A percentile compares a stretch with the other conserved stretches of the same genome.
These are phyloP conservation scores for Teleopsis dalmanni DNA, from an alignment of 1,140 invertebrate genomes.

Conservation along the genomic window DNA sequence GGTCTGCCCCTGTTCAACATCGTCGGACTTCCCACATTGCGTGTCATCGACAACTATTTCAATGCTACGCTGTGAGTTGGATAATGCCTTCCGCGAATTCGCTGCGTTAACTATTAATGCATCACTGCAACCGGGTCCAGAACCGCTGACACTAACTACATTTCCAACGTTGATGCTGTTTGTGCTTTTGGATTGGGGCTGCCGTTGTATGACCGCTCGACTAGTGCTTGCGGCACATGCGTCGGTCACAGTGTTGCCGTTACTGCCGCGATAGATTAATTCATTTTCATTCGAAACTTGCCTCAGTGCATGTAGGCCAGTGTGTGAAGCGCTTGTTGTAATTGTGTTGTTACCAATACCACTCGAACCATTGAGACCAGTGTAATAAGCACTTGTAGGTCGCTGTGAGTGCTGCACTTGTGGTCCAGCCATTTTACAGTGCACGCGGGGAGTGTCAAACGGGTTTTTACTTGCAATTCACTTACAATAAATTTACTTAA, in stretches of 20 bases:
- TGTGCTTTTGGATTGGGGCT: slow-evolving; percentile 10
- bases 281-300: slow-evolving; percentile 39
- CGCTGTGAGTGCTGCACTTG: slow-evolving; percentile 32
- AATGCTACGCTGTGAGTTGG: slow-evolving; percentile 34
- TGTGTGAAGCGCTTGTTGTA: slow-evolving; percentile 33
- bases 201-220: slow-evolving; percentile 19
- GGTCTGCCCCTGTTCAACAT: slow-evolving; percentile 31
- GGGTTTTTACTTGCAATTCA: not conserved
- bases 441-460: not conserved
- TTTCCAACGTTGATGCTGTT: slow-evolving; percentile 13
- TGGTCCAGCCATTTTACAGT: slow-evolving; percentile 30
- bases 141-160: slow-evolving; percentile 24
- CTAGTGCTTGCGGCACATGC: slow-evolving; percentile 8
- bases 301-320: slow-evolving; percentile 35
- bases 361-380: slow-evolving; percentile 27
- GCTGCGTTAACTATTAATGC: slow-evolving; percentile 24
- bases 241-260: slow-evolving; percentile 22
- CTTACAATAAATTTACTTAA: not conserved
- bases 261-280: slow-evolving; percentile 37
- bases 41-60: slow-evolving; percentile 41
- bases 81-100: slow-evolving; percentile 10
- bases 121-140: slow-evolving; percentile 29
- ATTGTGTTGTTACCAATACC: slow-evolving; percentile 14
- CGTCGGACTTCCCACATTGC: slow-evolving; percentile 21
- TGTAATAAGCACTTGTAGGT: slow-evolving; percentile 38